Percentiles rank a stretch among this genome's conserved stretches.
phyloP scores from a whole-genome alignment of 1,140 invertebrate genomes.

The Drosophila orosa region DNA sequence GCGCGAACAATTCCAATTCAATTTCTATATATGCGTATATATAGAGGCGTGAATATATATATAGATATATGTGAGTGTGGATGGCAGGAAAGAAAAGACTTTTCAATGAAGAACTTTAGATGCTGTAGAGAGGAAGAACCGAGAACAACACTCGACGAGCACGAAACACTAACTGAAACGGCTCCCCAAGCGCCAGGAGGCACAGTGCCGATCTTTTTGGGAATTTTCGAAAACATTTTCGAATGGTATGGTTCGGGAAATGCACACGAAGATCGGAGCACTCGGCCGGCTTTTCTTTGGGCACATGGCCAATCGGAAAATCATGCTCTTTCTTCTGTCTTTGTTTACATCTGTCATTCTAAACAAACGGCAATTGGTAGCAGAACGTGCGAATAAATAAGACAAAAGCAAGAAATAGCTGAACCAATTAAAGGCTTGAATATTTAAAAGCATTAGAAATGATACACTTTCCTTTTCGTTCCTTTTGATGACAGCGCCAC shows the following conservation, averaged over 20 bases:
- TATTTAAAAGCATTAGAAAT: neutral
- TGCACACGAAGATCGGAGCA: conserved; percentile 15
- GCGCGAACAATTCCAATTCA: conserved; percentile 64
- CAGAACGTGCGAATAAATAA: conserved; percentile 22
- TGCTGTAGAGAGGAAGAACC: conserved; percentile 82
- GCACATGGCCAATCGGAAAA: conserved; percentile 45
- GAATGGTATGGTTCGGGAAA: conserved; percentile 12
- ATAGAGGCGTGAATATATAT: conserved; percentile 63
- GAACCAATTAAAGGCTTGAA: neutral
- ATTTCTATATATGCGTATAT: conserved; percentile 64
- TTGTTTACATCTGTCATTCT: conserved; percentile 71
- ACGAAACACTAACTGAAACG: conserved; percentile 84
- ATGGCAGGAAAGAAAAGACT: conserved; percentile 63
- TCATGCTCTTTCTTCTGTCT: conserved; percentile 4
- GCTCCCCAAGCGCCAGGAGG: conserved; percentile 47
- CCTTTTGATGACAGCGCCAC: neutral
- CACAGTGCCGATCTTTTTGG: conserved; percentile 16
- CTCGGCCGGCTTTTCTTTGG: conserved; percentile 36
- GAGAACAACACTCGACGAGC: conserved; percentile 85
- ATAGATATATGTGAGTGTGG: conserved; percentile 48
- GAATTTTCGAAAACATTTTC: conserved; percentile 40
- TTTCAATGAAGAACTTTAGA: conserved; percentile 79
- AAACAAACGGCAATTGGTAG: conserved; percentile 44
- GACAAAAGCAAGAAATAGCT: neutral
- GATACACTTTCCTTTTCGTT: neutral